Evolutionary conservation across 2,797 vertebrate genomes (phyloP), one percentile per base, ranked within the genome.

Genomic region (Takifugu ocellatus): DNA sequence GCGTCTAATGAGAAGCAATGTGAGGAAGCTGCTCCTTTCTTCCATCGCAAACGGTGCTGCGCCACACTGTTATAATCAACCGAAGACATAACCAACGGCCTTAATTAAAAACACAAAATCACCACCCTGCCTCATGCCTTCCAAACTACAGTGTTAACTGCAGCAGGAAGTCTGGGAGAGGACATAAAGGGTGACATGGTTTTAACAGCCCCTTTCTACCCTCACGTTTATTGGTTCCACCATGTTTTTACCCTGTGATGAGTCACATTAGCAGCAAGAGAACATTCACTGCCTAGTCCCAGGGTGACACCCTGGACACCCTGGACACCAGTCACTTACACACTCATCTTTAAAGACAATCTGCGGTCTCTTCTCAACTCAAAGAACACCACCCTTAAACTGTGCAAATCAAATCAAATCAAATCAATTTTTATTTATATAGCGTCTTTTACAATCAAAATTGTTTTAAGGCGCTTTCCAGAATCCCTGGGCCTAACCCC

Each of bases 91-190:
- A 82, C 87, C 84, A 77, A 82, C 68, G 84, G 83, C 80, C 74
- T 79, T 86, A 87, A 88, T 90, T 88, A 88, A 88, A 88, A 83
- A 70, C 74, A 78, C 81, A 75, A 82, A 79, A 82, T 83, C 83
- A 78, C 82, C 72, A 87, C 64, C 77, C 72, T 75, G 74, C 71
- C 70, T 57, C 63, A 58, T 78, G 66, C 49, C 67, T 81, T 71
- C 63, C 66, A 51, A 79, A 81, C 71, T 66, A 49, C 67, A 3
- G 36, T 14, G 11, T 39, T 58, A 67, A 70, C 72, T 82, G 72
- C 54, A 66, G 53, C 66, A 74, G 63, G 75, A 76, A 74, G 71
- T 74, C 52, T 42, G 31, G 46, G 72, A 72, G 57, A 64, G 46
- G 49, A 58, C 49, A 58, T 51, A 71, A 54, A 68, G 51, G 55